phyloP scores from a whole-genome alignment of 2,888 invertebrate genomes.

The Meiosimyza decipiens region DNA sequence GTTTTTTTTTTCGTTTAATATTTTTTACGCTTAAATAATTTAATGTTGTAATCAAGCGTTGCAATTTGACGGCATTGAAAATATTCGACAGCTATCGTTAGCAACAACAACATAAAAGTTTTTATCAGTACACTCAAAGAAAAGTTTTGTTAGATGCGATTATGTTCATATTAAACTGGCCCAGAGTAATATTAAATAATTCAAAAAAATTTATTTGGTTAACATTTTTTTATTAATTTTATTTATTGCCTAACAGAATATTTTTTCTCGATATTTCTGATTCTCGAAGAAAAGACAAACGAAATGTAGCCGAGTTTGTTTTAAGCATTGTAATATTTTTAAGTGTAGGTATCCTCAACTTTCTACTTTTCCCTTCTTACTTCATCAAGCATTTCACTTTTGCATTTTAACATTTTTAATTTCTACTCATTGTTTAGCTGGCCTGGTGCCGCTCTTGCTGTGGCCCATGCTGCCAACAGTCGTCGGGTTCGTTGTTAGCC shows the following conservation, averaged over 20 bases:
- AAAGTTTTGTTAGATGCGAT: too few relatives aligned
- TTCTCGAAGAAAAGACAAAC: not conserved
- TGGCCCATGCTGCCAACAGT: too few relatives aligned
- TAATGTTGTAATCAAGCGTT: constrained; percentile 31
- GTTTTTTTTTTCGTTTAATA: not conserved
- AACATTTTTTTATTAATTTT: too few relatives aligned
- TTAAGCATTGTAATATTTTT: not conserved
- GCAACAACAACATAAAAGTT: too few relatives aligned
- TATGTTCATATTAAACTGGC: too few relatives aligned
- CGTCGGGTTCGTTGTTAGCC: not conserved
- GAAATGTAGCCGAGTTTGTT: not conserved
- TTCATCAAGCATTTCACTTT: not conserved
- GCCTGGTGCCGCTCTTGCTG: not conserved
- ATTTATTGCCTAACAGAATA: too few relatives aligned
- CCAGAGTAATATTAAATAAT: too few relatives aligned
- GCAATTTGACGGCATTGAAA: constrained; percentile 20
- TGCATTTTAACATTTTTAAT: not conserved
- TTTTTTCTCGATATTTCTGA: too few relatives aligned
- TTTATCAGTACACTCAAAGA: too few relatives aligned
- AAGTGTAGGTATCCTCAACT: not conserved
- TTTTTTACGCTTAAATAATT: constrained; percentile 27
- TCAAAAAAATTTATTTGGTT: too few relatives aligned
- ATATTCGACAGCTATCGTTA: not conserved
- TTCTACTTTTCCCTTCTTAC: not conserved
- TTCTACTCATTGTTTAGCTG: constrained; percentile 21